Evolutionary conservation across 2,113 vertebrate species (phyloP).

Genomic region (Apteryx mantelli): DNA sequence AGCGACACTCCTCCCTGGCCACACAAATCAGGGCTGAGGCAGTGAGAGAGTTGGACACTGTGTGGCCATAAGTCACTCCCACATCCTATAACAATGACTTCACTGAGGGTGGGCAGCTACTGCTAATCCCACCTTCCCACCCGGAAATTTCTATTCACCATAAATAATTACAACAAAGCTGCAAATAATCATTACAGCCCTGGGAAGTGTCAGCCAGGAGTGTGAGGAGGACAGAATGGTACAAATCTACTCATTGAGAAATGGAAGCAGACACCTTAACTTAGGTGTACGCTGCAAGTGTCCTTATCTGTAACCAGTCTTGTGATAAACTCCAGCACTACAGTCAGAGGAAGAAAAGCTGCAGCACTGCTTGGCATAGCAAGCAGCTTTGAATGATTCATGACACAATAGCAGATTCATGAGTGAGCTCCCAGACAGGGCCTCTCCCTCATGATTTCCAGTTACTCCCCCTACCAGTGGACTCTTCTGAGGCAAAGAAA

Average conservation of each 20-base stretch:
- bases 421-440: background rate
- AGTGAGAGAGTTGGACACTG: no score
- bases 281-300: background rate
- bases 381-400: background rate
- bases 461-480: background rate
- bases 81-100: no score
- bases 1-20: no score
- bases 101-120: background rate
- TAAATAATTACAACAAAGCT: background rate
- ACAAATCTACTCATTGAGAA: background rate
- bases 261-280: background rate
- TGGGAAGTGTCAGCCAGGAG: background rate
- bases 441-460: background rate
- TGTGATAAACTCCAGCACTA: background rate
- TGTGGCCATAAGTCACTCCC: no score
- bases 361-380: background rate
- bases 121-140: background rate
- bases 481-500: background rate
- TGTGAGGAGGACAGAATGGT: background rate
- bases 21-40: no score
- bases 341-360: background rate
- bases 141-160: background rate
- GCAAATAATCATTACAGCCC: background rate
- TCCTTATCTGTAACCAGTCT: background rate
- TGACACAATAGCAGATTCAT: background rate